Evolutionary conservation across 2,113 vertebrate species (phyloP).

Genomic region (Craseonycteris thonglongyai): DNA sequence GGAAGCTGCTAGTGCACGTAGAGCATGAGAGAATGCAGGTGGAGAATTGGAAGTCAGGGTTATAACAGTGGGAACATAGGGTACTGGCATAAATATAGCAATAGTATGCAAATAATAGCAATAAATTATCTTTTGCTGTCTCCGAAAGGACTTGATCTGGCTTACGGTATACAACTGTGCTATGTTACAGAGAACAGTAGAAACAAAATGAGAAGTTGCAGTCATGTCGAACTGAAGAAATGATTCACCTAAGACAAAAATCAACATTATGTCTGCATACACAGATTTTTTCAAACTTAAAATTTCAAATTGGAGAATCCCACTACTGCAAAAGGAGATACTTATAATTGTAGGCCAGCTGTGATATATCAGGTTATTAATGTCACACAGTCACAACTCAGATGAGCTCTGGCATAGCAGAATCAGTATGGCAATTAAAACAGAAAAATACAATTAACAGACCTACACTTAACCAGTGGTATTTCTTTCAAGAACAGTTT

Average conservation of each 20-base stretch:
- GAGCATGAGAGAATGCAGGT: neutral
- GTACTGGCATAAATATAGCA: accelerated
- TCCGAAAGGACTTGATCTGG: neutral
- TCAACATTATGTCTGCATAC: neutral
- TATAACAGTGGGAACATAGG: accelerated
- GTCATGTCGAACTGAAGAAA: neutral
- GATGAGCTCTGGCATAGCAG: neutral
- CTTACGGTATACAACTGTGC: neutral
- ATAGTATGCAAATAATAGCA: no score
- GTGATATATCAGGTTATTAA: neutral
- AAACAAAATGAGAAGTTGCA: neutral
- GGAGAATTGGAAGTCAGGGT: neutral
- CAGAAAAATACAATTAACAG: neutral
- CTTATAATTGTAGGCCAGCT: neutral
- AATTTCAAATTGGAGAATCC: neutral
- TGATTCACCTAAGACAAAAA: neutral
- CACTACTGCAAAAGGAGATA: neutral
- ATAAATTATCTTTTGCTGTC: neutral
- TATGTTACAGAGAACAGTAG: neutral
- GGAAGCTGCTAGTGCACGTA: neutral
- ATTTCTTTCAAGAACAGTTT: neutral
- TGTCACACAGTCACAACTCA: neutral
- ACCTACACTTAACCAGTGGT: neutral
- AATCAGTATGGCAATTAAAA: neutral
- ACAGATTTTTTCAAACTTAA: neutral